These are phyloP conservation scores for Struthidea cinerea DNA, from an alignment of 2,113 vertebrate species.

Conservation along the genomic window DNA sequence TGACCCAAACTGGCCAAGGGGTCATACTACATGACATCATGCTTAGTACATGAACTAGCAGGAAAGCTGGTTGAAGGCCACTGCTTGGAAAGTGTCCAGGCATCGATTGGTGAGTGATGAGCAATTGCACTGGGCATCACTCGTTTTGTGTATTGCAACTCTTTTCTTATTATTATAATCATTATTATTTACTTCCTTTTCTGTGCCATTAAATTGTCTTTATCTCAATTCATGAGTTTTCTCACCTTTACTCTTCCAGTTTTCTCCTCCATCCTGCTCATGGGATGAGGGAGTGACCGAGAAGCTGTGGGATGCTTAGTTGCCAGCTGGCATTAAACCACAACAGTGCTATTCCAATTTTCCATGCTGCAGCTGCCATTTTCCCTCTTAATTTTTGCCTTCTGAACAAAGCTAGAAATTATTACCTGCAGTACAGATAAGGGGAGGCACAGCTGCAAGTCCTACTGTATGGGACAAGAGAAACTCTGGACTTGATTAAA, in stretches of 20 bases:
- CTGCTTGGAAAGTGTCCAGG: background rate
- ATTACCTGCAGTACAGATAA: background rate
- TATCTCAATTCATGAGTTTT: background rate
- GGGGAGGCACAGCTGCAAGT: background rate
- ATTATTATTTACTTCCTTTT: background rate
- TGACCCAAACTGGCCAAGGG: background rate
- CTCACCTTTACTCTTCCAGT: background rate
- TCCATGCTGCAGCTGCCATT: background rate
- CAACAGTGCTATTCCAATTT: background rate
- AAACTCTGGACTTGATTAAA: background rate
- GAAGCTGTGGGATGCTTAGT: background rate
- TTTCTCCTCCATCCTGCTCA: background rate
- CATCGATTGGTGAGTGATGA: fast-evolving
- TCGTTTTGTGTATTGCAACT: background rate
- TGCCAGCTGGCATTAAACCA: background rate
- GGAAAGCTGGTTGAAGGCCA: background rate
- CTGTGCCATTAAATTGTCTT: background rate
- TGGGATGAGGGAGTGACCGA: background rate
- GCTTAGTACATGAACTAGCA: background rate
- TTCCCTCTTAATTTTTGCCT: background rate
- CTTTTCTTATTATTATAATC: background rate
- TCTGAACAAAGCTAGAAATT: background rate
- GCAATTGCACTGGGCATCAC: background rate
- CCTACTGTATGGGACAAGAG: background rate
- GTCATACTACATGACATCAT: background rate